These are phyloP conservation scores for Ptilodon capucinus DNA, from an alignment of 2,888 invertebrate genomes.

Conservation along the genomic window DNA sequence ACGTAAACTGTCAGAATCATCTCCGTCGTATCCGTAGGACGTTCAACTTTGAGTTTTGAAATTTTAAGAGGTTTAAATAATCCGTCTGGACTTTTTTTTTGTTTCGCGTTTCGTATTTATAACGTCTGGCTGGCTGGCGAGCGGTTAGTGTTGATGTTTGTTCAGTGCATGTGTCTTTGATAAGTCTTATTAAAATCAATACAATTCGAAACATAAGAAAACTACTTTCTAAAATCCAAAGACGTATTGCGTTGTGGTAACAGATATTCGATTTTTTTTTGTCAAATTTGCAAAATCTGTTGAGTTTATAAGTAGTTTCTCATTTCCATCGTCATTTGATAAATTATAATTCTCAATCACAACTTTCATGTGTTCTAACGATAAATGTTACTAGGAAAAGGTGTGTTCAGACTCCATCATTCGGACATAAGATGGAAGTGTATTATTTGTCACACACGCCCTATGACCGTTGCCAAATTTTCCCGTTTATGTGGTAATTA, in stretches of 20 bases:
- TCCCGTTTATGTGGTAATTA: not conserved
- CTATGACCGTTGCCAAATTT: not conserved
- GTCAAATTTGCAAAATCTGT: not conserved
- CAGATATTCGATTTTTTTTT: too few relatives aligned
- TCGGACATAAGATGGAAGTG: not conserved
- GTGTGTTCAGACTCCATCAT: not conserved
- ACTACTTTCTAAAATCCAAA: too few relatives aligned
- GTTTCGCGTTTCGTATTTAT: conserved; percentile 11
- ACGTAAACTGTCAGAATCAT: conserved; percentile 79
- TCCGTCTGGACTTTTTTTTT: conserved; percentile 24
- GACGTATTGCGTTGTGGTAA: not conserved
- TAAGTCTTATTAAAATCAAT: not conserved
- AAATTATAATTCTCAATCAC: not conserved
- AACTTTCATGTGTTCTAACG: not conserved
- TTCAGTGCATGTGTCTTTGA: conserved; percentile 1
- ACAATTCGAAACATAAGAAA: not conserved
- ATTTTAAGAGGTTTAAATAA: conserved; percentile 40
- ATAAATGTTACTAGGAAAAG: not conserved
- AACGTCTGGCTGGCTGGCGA: not conserved
- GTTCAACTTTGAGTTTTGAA: conserved; percentile 73
- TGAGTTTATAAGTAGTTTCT: not conserved
- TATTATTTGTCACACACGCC: not conserved
- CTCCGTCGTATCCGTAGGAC: conserved; percentile 66
- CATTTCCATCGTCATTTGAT: not conserved
- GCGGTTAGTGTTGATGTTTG: conserved; percentile 15